Evolutionary conservation across 2,797 vertebrate genomes (phyloP), one percentile per base, ranked within the genome.

Genomic region (Labroides dimidiatus): DNA sequence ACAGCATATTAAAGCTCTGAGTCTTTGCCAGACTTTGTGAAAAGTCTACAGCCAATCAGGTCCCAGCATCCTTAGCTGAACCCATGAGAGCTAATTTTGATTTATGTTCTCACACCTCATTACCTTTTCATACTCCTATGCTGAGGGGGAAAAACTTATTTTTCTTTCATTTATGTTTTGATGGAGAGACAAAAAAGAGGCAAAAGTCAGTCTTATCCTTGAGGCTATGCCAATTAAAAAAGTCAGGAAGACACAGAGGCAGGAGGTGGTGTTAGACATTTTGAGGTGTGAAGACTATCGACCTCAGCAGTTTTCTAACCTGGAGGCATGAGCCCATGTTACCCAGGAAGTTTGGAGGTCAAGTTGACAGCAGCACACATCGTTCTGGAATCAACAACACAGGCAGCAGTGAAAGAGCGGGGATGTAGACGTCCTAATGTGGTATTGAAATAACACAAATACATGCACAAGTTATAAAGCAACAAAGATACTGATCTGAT

Each of bases 41-140:
- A 64, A 62, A 55, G 36, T 43, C 61, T 51, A 13, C 50, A 43
- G 44, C 45, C 73, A 21, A 57, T 72, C 75, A 75, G 13, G 64
- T 64, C 54, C n/a, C 14, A 1, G n/a, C 55, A 10, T 58, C 45
- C 47, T 51, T 42, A 36, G 62, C 56, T 16, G 54, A 72, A 20
- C 64, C 62, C 41, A 56, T 0, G 20, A 67, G 43, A 70, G 52
- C 43, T 75, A 64, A 82, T 75, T 82, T 60, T 50, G 54, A 78
- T 69, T 81, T 42, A 71, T 77, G 20, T 58, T 74, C 66, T 80
- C 66, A 64, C 67, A 63, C 54, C 69, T 84, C 64, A 72, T 85
- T 81, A 65, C 51, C 42, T 56, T 69, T 65, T 69, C 45, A 58
- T 56, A 43, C 76, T 48, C 51, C 52, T 33, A 2, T n/a, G 19